These are phyloP conservation scores for Sitobion miscanthi DNA, from an alignment of 1,140 invertebrate species.

Conservation along the genomic window DNA sequence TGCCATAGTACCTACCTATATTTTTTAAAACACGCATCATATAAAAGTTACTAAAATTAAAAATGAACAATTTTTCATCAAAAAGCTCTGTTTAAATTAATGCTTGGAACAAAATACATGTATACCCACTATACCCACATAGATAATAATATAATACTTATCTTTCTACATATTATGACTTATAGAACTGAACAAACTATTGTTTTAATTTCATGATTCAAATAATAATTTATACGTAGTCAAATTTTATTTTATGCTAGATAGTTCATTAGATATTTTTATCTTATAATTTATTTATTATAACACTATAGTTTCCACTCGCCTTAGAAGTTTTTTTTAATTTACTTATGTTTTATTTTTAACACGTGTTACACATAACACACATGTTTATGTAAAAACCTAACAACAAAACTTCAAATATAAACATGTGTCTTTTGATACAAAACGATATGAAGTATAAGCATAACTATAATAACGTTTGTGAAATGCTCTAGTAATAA, in stretches of 20 bases:
- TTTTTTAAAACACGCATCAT: too few relatives aligned
- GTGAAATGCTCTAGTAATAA: not conserved
- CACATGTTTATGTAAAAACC: not conserved
- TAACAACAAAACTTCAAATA: not conserved
- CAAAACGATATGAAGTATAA: not conserved
- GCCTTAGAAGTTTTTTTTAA: not conserved
- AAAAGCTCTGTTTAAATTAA: too few relatives aligned
- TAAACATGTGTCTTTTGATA: not conserved
- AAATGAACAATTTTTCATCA: too few relatives aligned
- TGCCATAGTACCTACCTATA: too few relatives aligned
- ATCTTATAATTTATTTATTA: too few relatives aligned
- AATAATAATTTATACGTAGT: not conserved
- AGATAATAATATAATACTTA: too few relatives aligned
- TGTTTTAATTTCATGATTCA: not conserved
- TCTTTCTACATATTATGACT: not conserved
- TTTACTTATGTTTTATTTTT: not conserved
- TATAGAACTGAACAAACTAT: not conserved
- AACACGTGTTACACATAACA: too few relatives aligned
- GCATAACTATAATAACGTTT: not conserved
- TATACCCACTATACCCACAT: too few relatives aligned
- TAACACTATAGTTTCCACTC: not conserved
- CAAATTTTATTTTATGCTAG: not conserved
- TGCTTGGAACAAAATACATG: too few relatives aligned
- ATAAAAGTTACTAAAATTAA: too few relatives aligned
- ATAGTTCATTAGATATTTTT: too few relatives aligned